Base-by-base conservation (phyloP, 2,797 vertebrate species). In the Adelosebastes latens region DNA sequence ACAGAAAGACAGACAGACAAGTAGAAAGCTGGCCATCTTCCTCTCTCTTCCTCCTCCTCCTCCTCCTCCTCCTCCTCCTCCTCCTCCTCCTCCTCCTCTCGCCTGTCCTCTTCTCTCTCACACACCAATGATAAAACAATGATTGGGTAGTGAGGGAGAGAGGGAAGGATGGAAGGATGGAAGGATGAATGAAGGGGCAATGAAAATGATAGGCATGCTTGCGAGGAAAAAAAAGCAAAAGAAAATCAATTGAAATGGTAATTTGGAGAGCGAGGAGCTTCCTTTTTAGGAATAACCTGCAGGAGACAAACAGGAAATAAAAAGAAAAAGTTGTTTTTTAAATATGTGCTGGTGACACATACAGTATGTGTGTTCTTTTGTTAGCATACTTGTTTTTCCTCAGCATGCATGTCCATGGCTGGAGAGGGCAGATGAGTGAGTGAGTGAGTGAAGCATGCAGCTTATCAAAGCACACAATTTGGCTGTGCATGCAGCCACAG, bases 241-340 rank as follows among this genome's bases (percentile, higher is more conserved):
- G 29, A 60, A 77, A 86, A 84, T 68, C 16, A 87, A 84, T 25
- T 83, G 75, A 89, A 87, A 88, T 92, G 91, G 64, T 70, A 82
- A 88, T 82, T 86, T 90, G 91, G 87, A 80, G 86, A 85, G 87
- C 81, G 92, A 90, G 87, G 87, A 86, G 88, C 88, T 79, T 95
- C 93, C 86, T 84, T 88, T 90, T 95, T 94, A 95, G 95, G 94
- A 94, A 93, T 83, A 91, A 96, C 95, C 95, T 96, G 95, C 88
- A 93, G 93, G 92, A 94, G 91, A 94, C 89, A 95, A 83, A 93
- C 73, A 92, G 67, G 85, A 88, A 85, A 91, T 86, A 89, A 92
- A 86, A 87, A 83, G 83, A 79, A 88, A 89, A 86, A 83, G 80
- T 88, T 64, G 81, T 77, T 66, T 82, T 89, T 94, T 90, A 91